Conservation (phyloP, 2,797 vertebrate species). For the Chaunax sp. region DNA sequence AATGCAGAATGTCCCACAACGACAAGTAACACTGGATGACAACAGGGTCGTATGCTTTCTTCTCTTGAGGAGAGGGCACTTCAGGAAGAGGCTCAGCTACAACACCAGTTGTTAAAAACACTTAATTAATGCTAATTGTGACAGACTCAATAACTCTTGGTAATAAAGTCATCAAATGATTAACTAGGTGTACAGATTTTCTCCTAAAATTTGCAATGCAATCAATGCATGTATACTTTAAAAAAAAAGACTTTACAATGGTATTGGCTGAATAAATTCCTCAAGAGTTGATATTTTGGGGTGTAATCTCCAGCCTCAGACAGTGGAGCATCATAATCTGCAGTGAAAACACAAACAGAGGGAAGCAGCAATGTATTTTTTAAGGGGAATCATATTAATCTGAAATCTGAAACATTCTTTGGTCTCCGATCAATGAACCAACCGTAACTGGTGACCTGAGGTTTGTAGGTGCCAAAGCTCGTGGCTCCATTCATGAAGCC, state of each 20-base stretch:
- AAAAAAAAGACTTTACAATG: conserved; percentile 79
- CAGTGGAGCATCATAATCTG: conserved; percentile 94
- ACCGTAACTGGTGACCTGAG: conserved; percentile 94
- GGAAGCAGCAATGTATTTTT: neutral
- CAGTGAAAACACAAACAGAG: conserved; percentile 30
- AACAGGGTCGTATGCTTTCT: conserved; percentile 65
- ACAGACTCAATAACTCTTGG: neutral
- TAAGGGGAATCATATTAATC: neutral
- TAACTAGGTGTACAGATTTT: neutral
- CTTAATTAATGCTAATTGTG: conserved; percentile 14
- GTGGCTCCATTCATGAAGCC: conserved; percentile 93
- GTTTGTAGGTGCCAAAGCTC: conserved; percentile 87
- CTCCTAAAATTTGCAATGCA: neutral
- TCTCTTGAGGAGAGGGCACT: conserved; percentile 58
- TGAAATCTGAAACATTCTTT: neutral
- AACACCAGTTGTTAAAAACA: conserved; percentile 25
- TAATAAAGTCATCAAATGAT: conserved; percentile 4
- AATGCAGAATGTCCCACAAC: conserved; percentile 79
- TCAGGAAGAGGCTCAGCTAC: conserved; percentile 74
- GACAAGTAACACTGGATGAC: conserved; percentile 74
- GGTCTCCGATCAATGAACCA: conserved; percentile 47
- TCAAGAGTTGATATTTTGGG: conserved; percentile 88
- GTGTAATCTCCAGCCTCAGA: conserved; percentile 94
- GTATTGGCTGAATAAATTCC: conserved; percentile 85
- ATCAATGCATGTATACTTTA: neutral